These are phyloP conservation scores for Bambusicola thoracicus DNA, from an alignment of 2,113 vertebrate genomes.

Conservation along the genomic window DNA sequence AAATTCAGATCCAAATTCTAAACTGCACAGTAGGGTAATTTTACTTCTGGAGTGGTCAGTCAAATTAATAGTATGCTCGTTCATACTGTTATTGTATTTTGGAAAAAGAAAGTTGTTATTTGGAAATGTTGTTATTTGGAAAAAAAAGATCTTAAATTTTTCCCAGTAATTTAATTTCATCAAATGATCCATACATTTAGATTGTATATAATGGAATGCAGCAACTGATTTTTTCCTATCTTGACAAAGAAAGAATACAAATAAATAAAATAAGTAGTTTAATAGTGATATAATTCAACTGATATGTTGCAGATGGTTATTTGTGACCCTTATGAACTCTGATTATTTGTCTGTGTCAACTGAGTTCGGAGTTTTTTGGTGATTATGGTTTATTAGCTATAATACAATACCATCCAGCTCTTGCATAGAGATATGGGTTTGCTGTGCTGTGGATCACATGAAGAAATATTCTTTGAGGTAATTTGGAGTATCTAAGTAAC, in stretches of 20 bases:
- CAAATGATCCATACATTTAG: neutral
- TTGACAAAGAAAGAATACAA: neutral
- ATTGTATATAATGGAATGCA: neutral
- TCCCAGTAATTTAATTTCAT: neutral
- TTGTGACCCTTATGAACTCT: neutral
- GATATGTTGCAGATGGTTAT: neutral
- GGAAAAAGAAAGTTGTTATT: neutral
- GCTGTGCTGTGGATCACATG: neutral
- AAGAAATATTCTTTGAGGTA: neutral
- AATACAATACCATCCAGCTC: neutral
- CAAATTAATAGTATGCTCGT: neutral
- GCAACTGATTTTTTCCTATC: neutral
- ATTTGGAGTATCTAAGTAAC: neutral
- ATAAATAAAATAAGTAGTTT: neutral
- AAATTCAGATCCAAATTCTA: neutral
- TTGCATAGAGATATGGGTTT: neutral
- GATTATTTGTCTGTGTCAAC: neutral
- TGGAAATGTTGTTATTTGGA: neutral
- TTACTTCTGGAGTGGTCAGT: neutral
- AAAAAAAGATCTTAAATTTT: neutral
- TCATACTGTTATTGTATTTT: neutral
- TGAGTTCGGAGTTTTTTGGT: neutral
- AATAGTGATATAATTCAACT: neutral
- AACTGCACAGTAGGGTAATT: neutral
- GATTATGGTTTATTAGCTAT: neutral